Conservation (phyloP, 2,888 invertebrate genomes). For the Acanthosepion pharaonis region DNA sequence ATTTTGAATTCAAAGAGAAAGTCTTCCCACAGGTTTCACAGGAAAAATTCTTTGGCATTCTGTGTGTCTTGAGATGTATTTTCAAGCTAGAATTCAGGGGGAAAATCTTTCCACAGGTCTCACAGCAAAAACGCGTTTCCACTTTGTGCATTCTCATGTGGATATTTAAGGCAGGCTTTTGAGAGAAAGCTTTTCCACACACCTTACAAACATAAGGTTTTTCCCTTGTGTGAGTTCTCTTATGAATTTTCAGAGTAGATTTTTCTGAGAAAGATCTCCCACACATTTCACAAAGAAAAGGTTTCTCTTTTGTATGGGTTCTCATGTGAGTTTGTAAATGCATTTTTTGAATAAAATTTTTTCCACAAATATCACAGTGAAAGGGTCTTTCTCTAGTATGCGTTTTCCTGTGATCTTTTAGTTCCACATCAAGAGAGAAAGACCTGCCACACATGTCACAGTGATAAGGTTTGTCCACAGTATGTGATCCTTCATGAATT, state of each 20-base stretch:
- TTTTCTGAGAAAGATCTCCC: not conserved
- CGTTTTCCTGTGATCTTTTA: not conserved
- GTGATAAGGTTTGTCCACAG: not conserved
- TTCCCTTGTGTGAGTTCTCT: not conserved
- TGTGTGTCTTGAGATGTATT: not conserved
- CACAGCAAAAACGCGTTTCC: not conserved
- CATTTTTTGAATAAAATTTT: not conserved
- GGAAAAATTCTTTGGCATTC: not conserved
- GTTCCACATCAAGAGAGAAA: not conserved
- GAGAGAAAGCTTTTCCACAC: slow-evolving; percentile 42
- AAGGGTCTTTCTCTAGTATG: not conserved
- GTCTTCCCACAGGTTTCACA: not conserved
- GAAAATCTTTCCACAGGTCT: not conserved
- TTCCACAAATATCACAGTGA: not conserved
- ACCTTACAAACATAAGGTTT: not conserved
- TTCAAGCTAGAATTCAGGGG: not conserved
- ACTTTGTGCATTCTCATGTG: slow-evolving; percentile 40
- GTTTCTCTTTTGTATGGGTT: not conserved
- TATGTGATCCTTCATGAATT: not conserved
- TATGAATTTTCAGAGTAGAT: not conserved
- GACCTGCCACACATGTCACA: not conserved
- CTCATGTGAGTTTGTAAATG: not conserved
- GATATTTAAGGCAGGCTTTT: not conserved
- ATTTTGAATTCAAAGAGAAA: not conserved
- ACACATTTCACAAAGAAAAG: not conserved